Evolutionary conservation across 2,888 invertebrate species (phyloP).

Genomic region (Agrenia bidenticulata): DNA sequence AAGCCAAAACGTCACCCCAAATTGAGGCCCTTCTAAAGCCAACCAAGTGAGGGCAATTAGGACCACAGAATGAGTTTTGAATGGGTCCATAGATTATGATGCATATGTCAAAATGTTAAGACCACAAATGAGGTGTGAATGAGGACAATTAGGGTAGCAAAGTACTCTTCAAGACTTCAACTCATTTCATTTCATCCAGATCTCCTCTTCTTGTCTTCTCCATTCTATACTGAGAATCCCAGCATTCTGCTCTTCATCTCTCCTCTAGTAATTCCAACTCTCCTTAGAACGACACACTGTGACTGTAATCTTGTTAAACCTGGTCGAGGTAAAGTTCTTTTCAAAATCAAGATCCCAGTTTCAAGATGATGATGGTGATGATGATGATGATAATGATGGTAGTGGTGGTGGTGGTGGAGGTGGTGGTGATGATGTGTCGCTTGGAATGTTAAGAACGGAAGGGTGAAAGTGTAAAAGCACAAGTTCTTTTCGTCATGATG

Average conservation of each 20-base stretch:
- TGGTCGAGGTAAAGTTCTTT: not conserved
- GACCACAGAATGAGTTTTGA: constrained; percentile 9
- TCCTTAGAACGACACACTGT: not conserved
- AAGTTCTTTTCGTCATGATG: too few species aligned
- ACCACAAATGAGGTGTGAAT: constrained; percentile 23
- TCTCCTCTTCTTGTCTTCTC: not conserved
- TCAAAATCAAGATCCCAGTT: not conserved
- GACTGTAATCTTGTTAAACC: constrained; percentile 1
- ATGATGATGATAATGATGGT: constrained; percentile 2
- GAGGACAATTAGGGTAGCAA: constrained; percentile 22
- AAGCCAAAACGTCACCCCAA: not conserved
- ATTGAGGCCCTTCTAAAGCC: not conserved
- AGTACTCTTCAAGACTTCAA: constrained; percentile 26
- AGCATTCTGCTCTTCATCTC: not conserved
- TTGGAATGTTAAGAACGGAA: not conserved
- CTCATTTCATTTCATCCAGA: constrained; percentile 18
- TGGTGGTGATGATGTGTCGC: constrained; percentile 1
- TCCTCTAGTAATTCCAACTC: too few species aligned
- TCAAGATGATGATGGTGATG: not conserved
- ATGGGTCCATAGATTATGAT: constrained; percentile 14
- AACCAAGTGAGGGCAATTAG: constrained; percentile 9
- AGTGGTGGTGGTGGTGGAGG: not conserved
- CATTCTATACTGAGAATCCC: too few species aligned
- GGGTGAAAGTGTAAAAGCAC: constrained; percentile 1
- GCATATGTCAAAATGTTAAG: constrained; percentile 17